Percentiles rank a stretch among this genome's conserved stretches.
Conservation (phyloP, 35 echinoderm and acorn worm species). For the Holothuria glaberrima region DNA sequence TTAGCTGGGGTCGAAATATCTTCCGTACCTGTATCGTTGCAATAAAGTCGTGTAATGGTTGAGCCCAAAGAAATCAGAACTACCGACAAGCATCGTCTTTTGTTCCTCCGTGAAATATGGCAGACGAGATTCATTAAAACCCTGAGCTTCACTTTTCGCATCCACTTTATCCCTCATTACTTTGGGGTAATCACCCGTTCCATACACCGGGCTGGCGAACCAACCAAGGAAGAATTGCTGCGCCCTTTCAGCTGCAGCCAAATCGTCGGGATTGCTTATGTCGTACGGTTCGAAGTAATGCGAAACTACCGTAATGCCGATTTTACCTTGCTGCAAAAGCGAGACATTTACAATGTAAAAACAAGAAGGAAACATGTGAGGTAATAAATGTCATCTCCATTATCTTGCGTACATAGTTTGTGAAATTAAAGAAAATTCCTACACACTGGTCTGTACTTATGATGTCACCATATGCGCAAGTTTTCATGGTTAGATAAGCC, state of each 20-base stretch:
- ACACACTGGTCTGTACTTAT: too few species aligned
- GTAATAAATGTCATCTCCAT: too few species aligned
- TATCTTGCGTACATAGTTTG: too few species aligned
- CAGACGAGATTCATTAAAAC: slow-evolving; percentile 66
- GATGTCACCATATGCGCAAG: too few species aligned
- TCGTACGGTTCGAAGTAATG: slow-evolving; percentile 72
- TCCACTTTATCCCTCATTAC: slow-evolving; percentile 84
- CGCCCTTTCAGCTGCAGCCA: slow-evolving; percentile 72
- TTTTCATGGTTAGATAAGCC: too few species aligned
- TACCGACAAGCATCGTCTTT: slow-evolving; percentile 61
- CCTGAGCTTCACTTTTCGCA: slow-evolving; percentile 64
- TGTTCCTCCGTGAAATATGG: slow-evolving; percentile 82
- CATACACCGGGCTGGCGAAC: slow-evolving; percentile 82
- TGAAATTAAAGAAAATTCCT: too few species aligned
- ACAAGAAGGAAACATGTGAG: too few species aligned
- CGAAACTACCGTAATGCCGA: slow-evolving; percentile 81
- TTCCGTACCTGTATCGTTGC: not conserved
- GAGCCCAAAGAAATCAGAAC: slow-evolving; percentile 75
- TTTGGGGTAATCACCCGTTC: slow-evolving; percentile 85
- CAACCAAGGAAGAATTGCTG: slow-evolving; percentile 85
- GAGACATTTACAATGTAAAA: too few species aligned
- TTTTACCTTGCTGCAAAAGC: slow-evolving; percentile 56
- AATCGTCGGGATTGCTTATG: slow-evolving; percentile 26
- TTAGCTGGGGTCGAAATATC: not conserved
- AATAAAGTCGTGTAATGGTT: slow-evolving; percentile 69